These are phyloP conservation scores for Stenichneumon culpator DNA, from an alignment of 2,888 invertebrate genomes.

Conservation along the genomic window DNA sequence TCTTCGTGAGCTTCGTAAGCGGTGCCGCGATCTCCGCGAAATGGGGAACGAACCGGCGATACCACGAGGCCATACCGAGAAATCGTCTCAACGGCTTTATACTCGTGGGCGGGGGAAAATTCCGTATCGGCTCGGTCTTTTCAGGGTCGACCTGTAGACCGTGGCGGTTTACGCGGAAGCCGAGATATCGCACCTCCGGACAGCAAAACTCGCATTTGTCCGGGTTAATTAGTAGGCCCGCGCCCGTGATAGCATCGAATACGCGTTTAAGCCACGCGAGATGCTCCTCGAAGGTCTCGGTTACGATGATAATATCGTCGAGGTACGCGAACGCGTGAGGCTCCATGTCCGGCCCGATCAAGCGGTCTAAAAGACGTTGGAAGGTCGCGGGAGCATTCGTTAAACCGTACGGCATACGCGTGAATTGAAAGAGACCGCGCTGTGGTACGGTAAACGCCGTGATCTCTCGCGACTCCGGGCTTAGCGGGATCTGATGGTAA, in stretches of 20 bases:
- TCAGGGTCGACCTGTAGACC: conserved; percentile 66
- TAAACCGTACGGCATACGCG: conserved; percentile 74
- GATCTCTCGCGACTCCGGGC: conserved; percentile 58
- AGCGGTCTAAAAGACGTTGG: conserved; percentile 73
- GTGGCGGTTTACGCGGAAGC: conserved; percentile 71
- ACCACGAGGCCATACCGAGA: conserved; percentile 75
- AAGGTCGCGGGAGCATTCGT: conserved; percentile 74
- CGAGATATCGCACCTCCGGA: conserved; percentile 70
- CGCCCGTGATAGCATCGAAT: conserved; percentile 57
- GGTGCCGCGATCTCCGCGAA: conserved; percentile 60
- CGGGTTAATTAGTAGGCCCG: conserved; percentile 64
- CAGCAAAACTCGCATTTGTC: conserved; percentile 59
- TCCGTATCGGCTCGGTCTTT: conserved; percentile 33
- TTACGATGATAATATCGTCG: conserved; percentile 4
- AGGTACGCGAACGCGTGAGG: conserved; percentile 52
- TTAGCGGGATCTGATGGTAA: conserved; percentile 69
- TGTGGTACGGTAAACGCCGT: conserved; percentile 77
- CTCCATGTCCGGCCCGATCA: conserved; percentile 69
- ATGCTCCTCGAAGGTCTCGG: conserved; percentile 68
- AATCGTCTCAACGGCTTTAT: conserved; percentile 66
- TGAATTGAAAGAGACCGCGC: conserved; percentile 74
- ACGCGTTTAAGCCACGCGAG: conserved; percentile 61
- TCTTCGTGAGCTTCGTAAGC: conserved; percentile 67
- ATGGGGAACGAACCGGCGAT: conserved; percentile 56
- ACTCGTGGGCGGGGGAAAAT: conserved; percentile 66